phyloP scores from a whole-genome alignment of 1,140 invertebrate genomes.

The Piezodorus guildinii region DNA sequence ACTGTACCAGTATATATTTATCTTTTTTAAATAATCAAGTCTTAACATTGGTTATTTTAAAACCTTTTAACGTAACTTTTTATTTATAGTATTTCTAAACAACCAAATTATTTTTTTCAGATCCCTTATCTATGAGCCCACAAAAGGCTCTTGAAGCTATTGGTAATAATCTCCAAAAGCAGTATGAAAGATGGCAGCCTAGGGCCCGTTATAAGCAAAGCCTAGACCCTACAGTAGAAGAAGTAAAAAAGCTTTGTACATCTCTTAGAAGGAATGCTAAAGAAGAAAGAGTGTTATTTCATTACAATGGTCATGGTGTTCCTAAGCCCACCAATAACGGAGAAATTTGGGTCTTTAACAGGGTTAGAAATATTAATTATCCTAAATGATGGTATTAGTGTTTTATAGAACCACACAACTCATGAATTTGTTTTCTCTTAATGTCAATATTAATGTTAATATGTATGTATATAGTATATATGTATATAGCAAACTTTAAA shows the following conservation, averaged over 20 bases:
- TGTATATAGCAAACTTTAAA: no score
- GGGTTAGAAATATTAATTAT: conserved; percentile 42
- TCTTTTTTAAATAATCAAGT: no score
- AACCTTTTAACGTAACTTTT: no score
- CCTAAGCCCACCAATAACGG: conserved; percentile 96
- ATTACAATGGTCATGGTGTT: conserved; percentile 99
- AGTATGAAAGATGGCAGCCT: conserved; percentile 97
- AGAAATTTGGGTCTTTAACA: conserved; percentile 99
- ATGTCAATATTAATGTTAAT: no score
- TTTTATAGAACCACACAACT: no score
- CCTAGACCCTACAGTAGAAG: conserved; percentile 93
- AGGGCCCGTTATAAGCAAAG: conserved; percentile 91
- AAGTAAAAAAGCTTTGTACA: conserved; percentile 93
- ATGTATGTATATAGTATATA: no score
- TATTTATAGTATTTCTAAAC: neutral
- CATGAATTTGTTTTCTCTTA: no score
- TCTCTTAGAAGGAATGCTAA: conserved; percentile 95
- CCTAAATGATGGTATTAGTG: no score
- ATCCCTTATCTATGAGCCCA: conserved; percentile 74
- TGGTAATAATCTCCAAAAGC: conserved; percentile 81
- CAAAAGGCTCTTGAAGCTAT: conserved; percentile 89
- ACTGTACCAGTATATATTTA: no score
- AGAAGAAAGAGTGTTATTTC: conserved; percentile 96
- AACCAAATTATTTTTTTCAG: conserved; percentile 35
- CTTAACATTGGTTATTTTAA: no score